Conservation (phyloP, 2,888 invertebrate genomes). For the Coleophora deauratella region DNA sequence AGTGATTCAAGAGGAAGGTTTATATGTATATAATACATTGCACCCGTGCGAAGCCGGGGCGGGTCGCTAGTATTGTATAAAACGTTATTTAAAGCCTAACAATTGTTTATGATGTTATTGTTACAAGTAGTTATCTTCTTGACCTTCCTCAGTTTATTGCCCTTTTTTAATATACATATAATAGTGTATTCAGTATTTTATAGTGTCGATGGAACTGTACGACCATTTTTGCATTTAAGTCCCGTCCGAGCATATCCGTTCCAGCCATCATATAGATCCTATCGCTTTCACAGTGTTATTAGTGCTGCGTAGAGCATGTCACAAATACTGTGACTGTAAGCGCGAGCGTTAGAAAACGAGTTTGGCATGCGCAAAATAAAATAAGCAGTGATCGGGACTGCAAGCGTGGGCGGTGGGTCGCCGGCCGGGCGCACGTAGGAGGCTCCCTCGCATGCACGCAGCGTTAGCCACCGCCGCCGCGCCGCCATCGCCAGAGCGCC, state of each 20-base stretch:
- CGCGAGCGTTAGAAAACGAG: slow-evolving; percentile 53
- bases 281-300: too few relatives aligned
- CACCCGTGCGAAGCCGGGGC: too few relatives aligned
- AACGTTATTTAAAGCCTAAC: slow-evolving; percentile 5
- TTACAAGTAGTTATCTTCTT: background rate
- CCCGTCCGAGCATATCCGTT: slow-evolving; percentile 1
- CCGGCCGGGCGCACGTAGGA: slow-evolving; percentile 24
- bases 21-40: too few relatives aligned
- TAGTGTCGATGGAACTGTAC: too few relatives aligned
- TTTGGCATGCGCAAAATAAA: slow-evolving; percentile 55
- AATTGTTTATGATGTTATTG: slow-evolving; percentile 2
- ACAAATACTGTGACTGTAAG: slow-evolving; percentile 28
- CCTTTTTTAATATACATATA: background rate
- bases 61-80: slow-evolving; percentile 3
- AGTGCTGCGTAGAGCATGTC: slow-evolving; percentile 18
- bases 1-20: too few relatives aligned
- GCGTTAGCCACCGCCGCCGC: slow-evolving; percentile 4
- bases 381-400: slow-evolving; percentile 52
- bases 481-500: too few relatives aligned
- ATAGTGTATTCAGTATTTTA: background rate
- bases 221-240: background rate
- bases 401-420: slow-evolving; percentile 46
- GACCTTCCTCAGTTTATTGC: background rate
- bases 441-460: slow-evolving; percentile 24
- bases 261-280: too few relatives aligned